Base-by-base conservation (phyloP, 2,113 vertebrate genomes). In the Menidia beryllina region DNA sequence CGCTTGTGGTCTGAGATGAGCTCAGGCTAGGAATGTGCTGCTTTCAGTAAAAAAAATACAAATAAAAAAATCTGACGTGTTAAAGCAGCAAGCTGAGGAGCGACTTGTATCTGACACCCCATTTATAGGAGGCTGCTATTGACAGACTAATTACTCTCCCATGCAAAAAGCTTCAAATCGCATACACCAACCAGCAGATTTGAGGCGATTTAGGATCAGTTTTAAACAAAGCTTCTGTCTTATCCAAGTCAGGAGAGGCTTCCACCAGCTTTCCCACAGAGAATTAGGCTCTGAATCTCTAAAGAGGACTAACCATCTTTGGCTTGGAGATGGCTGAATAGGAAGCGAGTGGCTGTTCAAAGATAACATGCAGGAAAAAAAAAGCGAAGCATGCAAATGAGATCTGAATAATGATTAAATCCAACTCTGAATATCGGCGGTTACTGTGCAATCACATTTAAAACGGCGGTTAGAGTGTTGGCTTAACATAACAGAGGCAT, bases 111-210 rank as follows among this genome's bases (percentile, higher is more conserved):
- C 53, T 65, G 65, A 75, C 62, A 59, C 47, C 53, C 47, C 58
- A 57, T 69, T 72, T 55, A 43, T 19, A 62, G 53, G 30, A 47
- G 30, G 12, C 56, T 49, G 47, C 45, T 61, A 83, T 78, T 67
- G 82, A 77, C 72, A 63, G 68, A 50, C 55, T 75, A 67, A 81
- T 86, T 77, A 62, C 61, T 75, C 75, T 82, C 67, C 26, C 23
- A 57, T 50, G 53, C 8, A 36, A 3, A 25, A 30, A 51, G 26
- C 49, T 48, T 15, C 73, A 72, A 52, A 49, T 80, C 54, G 49
- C 78, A 87, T 65, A 69, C 71, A 59, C 58, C 67, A 2, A 3
- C 53, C 15, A 43, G 19, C 41, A 70, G 36, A 47, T n/a, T n/a
- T n/a, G n/a, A n/a, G n/a, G n/a, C n/a, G n/a, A n/a, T n/a, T n/a